Base-by-base conservation (phyloP, 2,113 vertebrate species). In the Dinomys branickii region DNA sequence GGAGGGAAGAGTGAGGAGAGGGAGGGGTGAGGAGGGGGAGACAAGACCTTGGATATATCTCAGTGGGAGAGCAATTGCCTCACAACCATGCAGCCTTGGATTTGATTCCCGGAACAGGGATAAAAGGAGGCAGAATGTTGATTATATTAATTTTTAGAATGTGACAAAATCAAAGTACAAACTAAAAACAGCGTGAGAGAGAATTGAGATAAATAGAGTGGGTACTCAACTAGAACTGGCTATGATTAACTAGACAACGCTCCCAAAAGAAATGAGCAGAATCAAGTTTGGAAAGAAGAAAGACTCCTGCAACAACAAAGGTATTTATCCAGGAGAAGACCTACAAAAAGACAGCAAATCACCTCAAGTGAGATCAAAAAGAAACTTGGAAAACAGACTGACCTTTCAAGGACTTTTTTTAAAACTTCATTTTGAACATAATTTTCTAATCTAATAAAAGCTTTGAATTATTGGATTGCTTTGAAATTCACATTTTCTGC, bases 391-490 rank as follows among this genome's bases (percentile, higher is more conserved):
- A 93, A 87, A 54, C 16, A 91, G 28, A 1, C 41, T 50, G 16
- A 65, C 78, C 22, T 80, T 93, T 89, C n/a, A 75, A 86, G 88
- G 52, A 93, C 47, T 47, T 91, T 24, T 83, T 44, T 24, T 63
- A 80, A 50, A 91, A 92, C 52, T 84, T 96, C 2, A 71, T 50
- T 95, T 65, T 75, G 50, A 92, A 83, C 28, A 10, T 24, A 22
- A 12, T 85, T 54, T 88, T 92, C 24, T 89, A 94, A 65, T 22
- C n/a, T 52, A 92, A 83, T 90, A 35, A 96, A 81, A n/a, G 91
- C 47, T 75, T 92, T 3, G 17, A 90, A 80, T 87, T 78, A 78
- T 58, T 88, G 87, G 19, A 75, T 75, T 85, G 56, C 61, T 94
- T 96, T 93, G 78, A 80, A 95, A 86, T n/a, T 89, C 19, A 59